These are phyloP conservation scores for Caenorhabditis latens DNA, from an alignment of 1,140 invertebrate species.

Conservation along the genomic window DNA sequence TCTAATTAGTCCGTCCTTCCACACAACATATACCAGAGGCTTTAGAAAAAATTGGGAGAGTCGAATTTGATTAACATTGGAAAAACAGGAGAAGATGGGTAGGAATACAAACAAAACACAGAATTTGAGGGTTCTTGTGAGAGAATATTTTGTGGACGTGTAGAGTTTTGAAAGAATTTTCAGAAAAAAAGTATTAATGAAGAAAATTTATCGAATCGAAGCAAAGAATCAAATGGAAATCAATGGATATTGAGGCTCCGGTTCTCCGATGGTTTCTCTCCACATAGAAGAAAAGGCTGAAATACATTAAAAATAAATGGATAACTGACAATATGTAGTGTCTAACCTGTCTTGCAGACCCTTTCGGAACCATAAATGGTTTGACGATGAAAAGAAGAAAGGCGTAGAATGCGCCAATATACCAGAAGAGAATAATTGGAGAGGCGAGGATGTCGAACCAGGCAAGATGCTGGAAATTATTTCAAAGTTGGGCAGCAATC, in stretches of 20 bases:
- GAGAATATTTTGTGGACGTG: too few species aligned
- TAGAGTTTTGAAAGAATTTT: too few species aligned
- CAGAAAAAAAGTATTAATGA: background rate
- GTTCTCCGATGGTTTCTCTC: constrained; percentile 16
- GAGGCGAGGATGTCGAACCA: constrained; percentile 38
- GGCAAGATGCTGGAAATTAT: constrained; percentile 9
- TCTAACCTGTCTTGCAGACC: constrained; percentile 6
- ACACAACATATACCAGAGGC: background rate
- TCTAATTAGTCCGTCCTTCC: background rate
- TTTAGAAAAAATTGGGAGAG: constrained; percentile 5
- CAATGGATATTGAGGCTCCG: background rate
- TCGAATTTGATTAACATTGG: constrained; percentile 8
- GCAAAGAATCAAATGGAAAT: background rate
- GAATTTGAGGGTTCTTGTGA: background rate
- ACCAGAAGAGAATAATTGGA: constrained; percentile 43
- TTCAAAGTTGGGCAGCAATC: background rate
- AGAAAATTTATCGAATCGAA: background rate
- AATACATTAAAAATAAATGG: background rate
- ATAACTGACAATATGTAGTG: background rate
- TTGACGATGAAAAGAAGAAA: constrained; percentile 40
- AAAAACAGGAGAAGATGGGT: background rate
- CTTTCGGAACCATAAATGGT: constrained; percentile 24
- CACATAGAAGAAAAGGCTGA: constrained; percentile 26
- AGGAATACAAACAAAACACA: background rate
- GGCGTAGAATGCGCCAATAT: constrained; percentile 18